A percentile compares a stretch with the other conserved stretches of the same genome.
These are phyloP conservation scores for Zelleria hepariella DNA, from an alignment of 2,888 invertebrate genomes.

Conservation along the genomic window DNA sequence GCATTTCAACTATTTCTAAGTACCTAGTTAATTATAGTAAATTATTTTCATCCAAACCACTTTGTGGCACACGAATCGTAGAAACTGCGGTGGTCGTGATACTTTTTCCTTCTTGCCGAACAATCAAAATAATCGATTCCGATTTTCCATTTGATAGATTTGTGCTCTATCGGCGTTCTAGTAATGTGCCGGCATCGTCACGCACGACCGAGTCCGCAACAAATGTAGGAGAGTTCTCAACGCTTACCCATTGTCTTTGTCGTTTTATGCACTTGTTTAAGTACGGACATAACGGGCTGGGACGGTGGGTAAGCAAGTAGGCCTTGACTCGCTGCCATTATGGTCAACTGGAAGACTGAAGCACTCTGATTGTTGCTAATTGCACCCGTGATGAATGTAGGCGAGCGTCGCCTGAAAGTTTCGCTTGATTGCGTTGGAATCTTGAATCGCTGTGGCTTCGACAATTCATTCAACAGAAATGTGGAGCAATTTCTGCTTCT, in stretches of 20 bases:
- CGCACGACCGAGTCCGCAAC: conserved; percentile 43
- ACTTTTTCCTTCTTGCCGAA: conserved; percentile 6
- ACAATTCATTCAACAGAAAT: neutral
- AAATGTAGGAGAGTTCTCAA: conserved; percentile 46
- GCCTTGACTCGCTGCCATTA: conserved; percentile 35
- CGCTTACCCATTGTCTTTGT: conserved; percentile 35
- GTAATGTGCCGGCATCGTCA: conserved; percentile 33
- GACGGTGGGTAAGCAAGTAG: conserved; percentile 58
- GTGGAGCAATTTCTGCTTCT: neutral
- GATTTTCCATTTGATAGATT: conserved; percentile 41
- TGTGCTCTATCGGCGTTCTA: conserved; percentile 23
- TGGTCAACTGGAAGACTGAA: conserved; percentile 29
- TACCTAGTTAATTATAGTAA: no score
- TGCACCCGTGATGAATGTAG: conserved; percentile 4
- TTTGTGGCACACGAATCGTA: neutral
- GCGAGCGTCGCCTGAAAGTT: neutral
- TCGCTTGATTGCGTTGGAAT: neutral
- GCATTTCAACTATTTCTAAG: neutral
- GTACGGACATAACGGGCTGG: conserved; percentile 39
- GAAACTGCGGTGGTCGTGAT: neutral
- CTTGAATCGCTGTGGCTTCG: neutral
- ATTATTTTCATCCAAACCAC: neutral
- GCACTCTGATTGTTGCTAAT: conserved; percentile 23
- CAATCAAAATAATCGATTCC: conserved; percentile 22
- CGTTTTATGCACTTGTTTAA: conserved; percentile 28